A percentile compares a stretch with the other conserved stretches of the same genome.
These are phyloP conservation scores for Cephalopachus bancanus DNA, from an alignment of 2,797 vertebrate species.

Conservation along the genomic window DNA sequence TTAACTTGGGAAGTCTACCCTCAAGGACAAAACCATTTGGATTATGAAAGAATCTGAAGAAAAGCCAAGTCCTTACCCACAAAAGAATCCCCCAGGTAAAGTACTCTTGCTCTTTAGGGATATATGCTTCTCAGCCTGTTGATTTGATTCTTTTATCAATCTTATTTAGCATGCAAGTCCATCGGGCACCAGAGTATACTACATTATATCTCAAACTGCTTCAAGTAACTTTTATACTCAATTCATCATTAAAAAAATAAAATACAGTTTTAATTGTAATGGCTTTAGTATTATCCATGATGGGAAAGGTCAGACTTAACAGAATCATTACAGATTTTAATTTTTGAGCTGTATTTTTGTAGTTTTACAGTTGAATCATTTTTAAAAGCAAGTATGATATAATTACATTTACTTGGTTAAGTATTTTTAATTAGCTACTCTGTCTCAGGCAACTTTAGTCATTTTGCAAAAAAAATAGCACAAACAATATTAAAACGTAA, in stretches of 20 bases:
- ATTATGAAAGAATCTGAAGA: conserved; percentile 33
- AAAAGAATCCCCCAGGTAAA: neutral
- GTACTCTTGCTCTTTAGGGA: neutral
- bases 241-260: neutral
- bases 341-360: neutral
- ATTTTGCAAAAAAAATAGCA: neutral
- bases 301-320: neutral
- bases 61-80: neutral
- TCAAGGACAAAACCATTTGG: neutral
- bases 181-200: neutral
- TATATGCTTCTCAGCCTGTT: neutral
- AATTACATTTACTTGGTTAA: conserved; percentile 47
- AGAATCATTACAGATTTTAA: neutral
- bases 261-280: neutral
- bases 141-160: neutral
- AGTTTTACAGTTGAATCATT: conserved; percentile 37
- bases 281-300: neutral
- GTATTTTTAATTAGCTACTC: conserved; percentile 1
- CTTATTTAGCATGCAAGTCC: neutral
- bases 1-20: neutral
- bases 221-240: neutral
- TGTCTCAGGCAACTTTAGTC: conserved; percentile 1
- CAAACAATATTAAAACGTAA: conserved; percentile 38
- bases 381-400: neutral
- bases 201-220: neutral